A percentile compares a stretch with the other conserved stretches of the same genome.
These are phyloP conservation scores for Naso thynnoides DNA, from an alignment of 2,797 vertebrate species.

Conservation along the genomic window DNA sequence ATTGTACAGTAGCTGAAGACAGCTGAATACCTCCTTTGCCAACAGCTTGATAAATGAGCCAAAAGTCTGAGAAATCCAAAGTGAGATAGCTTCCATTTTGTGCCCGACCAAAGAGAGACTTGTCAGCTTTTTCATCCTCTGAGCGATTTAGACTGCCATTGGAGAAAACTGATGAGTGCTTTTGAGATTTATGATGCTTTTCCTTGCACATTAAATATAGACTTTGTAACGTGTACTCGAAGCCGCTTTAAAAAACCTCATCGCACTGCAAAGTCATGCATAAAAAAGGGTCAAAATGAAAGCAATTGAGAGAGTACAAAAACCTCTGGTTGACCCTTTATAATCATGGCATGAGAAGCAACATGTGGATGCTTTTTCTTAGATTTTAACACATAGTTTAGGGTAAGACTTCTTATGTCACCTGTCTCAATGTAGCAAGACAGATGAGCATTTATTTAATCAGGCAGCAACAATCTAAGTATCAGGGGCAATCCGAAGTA, in stretches of 20 bases:
- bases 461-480: constrained; percentile 33
- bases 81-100: constrained; percentile 82
- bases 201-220: constrained; percentile 80
- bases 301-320: constrained; percentile 1
- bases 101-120: constrained; percentile 67
- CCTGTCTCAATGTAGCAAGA: constrained; percentile 19
- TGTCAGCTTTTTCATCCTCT: constrained; percentile 80
- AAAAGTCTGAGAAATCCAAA: constrained; percentile 76
- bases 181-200: constrained; percentile 80
- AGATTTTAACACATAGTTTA: constrained; percentile 5
- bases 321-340: not conserved
- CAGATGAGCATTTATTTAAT: constrained; percentile 42
- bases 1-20: constrained; percentile 39
- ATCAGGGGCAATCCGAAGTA: constrained; percentile 53
- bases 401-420: constrained; percentile 6
- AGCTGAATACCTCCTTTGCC: constrained; percentile 61
- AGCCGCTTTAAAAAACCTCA: constrained; percentile 77
- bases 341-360: constrained; percentile 10
- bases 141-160: constrained; percentile 82
- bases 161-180: constrained; percentile 82
- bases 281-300: constrained; percentile 39
- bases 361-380: constrained; percentile 1
- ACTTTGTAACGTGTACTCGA: constrained; percentile 76
- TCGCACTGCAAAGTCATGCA: constrained; percentile 60
- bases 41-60: constrained; percentile 78